A percentile compares a stretch with the other conserved stretches of the same genome.
phyloP scores from a whole-genome alignment of 2,888 invertebrate genomes.

The Cactoblastis cactorum region DNA sequence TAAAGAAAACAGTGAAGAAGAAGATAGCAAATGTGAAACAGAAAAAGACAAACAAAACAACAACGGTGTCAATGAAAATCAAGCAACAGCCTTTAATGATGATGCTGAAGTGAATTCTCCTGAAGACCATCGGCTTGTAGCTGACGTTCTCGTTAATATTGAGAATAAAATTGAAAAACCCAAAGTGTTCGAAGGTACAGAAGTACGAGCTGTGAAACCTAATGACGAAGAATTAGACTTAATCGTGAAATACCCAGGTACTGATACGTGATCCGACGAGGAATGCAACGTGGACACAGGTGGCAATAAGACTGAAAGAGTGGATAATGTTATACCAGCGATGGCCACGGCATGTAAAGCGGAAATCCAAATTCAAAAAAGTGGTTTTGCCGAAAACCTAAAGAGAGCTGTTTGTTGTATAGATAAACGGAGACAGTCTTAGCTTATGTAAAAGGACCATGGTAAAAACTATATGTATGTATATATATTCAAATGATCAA shows the following conservation, averaged over 20 bases:
- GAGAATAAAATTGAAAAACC: conserved; percentile 66
- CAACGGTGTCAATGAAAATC: conserved; percentile 44
- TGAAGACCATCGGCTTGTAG: conserved; percentile 56
- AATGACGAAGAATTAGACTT: conserved; percentile 69
- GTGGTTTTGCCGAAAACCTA: conserved; percentile 68
- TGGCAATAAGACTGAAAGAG: conserved; percentile 55
- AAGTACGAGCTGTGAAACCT: conserved; percentile 54
- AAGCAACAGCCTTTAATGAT: conserved; percentile 40
- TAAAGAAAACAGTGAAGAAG: conserved; percentile 67
- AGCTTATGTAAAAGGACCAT: conserved; percentile 28
- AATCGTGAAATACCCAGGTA: conserved; percentile 68
- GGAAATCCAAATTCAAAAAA: conserved; percentile 58
- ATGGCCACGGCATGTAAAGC: conserved; percentile 40
- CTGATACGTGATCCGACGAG: conserved; percentile 78
- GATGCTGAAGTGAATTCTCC: conserved; percentile 55
- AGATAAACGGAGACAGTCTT: conserved; percentile 66
- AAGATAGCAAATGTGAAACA: conserved; percentile 55
- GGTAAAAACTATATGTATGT: neutral
- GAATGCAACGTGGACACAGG: conserved; percentile 43
- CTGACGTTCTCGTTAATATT: conserved; percentile 68
- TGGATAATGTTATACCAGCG: conserved; percentile 36
- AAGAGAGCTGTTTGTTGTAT: conserved; percentile 71
- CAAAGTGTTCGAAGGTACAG: conserved; percentile 60
- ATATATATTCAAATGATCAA: neutral
- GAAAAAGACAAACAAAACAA: conserved; percentile 62